Percentiles rank a stretch among this genome's conserved stretches.
phyloP scores from a whole-genome alignment of 1,140 invertebrate genomes.

The Aphidius ervi region DNA sequence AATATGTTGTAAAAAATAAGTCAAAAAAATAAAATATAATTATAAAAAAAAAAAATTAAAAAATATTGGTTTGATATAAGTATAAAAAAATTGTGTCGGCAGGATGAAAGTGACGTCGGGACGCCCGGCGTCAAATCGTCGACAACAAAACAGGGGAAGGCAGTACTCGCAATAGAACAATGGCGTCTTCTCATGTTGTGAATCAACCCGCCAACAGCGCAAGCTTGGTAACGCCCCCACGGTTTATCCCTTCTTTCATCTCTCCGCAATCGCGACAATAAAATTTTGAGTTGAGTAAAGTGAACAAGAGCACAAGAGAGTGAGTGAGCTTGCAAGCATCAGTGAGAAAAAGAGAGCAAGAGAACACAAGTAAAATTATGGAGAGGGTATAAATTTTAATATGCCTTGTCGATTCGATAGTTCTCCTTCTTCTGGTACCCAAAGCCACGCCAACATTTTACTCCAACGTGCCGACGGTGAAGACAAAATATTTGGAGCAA shows the following conservation, averaged over 20 bases:
- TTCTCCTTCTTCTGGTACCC: neutral
- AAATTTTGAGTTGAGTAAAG: too few relatives aligned
- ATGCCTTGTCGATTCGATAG: too few relatives aligned
- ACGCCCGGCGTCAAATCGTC: constrained; percentile 32
- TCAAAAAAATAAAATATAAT: neutral
- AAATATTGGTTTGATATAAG: neutral
- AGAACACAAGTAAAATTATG: too few relatives aligned
- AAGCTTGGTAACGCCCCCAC: constrained; percentile 23
- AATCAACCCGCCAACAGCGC: constrained; percentile 26
- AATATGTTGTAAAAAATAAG: too few relatives aligned
- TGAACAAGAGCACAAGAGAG: too few relatives aligned
- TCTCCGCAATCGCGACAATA: too few relatives aligned
- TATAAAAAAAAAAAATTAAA: neutral
- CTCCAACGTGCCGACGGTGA: constrained; percentile 9
- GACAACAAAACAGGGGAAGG: constrained; percentile 1
- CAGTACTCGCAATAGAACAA: constrained; percentile 29
- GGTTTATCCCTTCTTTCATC: too few relatives aligned
- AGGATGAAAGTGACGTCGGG: constrained; percentile 43
- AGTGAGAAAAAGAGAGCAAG: too few relatives aligned
- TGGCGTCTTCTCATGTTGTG: constrained; percentile 29
- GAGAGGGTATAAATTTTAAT: too few relatives aligned
- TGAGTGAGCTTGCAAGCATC: too few relatives aligned
- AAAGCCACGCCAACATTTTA: constrained; percentile 7
- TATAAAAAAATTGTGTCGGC: constrained; percentile 27
- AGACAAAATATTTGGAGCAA: too few relatives aligned